A percentile compares a stretch with the other conserved stretches of the same genome.
phyloP scores from a whole-genome alignment of 2,113 vertebrate species.

The Oryzias curvinotus region DNA sequence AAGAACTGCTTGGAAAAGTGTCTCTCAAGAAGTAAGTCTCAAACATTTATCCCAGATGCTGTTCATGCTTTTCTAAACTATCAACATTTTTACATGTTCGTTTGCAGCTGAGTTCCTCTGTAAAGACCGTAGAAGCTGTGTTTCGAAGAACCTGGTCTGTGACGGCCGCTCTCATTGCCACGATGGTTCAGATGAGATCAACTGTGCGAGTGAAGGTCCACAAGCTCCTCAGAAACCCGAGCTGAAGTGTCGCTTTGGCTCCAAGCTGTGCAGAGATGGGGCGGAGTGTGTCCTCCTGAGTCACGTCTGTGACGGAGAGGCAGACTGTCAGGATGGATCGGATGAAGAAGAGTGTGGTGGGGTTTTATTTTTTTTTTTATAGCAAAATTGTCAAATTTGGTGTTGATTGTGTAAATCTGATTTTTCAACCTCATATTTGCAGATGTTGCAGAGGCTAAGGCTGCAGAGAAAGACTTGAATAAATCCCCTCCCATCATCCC shows the following conservation, averaged over 20 bases:
- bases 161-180: constrained; percentile 7
- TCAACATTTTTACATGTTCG: not conserved
- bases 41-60: not conserved
- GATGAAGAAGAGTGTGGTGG: constrained; percentile 24
- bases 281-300: constrained; percentile 21
- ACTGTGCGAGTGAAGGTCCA: not conserved
- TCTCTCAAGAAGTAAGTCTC: constrained; percentile 65
- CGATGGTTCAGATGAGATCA: constrained; percentile 5
- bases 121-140: not conserved
- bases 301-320: constrained; percentile 9
- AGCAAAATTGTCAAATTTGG: not conserved
- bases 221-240: not conserved
- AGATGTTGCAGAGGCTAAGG: not conserved
- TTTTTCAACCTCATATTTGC: not conserved
- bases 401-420: not conserved
- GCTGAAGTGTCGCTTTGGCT: constrained; percentile 55
- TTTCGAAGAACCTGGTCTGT: not conserved
- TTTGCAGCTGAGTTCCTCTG: constrained; percentile 76
- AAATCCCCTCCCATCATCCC: not conserved
- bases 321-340: constrained; percentile 6
- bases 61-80: not conserved
- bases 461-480: not conserved
- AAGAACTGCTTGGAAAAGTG: constrained; percentile 74
- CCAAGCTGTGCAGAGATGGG: constrained; percentile 69
- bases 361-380: not conserved